Percentiles rank a stretch among this genome's conserved stretches.
Conservation (phyloP, 2,113 vertebrate genomes). For the Eidolon helvum region DNA sequence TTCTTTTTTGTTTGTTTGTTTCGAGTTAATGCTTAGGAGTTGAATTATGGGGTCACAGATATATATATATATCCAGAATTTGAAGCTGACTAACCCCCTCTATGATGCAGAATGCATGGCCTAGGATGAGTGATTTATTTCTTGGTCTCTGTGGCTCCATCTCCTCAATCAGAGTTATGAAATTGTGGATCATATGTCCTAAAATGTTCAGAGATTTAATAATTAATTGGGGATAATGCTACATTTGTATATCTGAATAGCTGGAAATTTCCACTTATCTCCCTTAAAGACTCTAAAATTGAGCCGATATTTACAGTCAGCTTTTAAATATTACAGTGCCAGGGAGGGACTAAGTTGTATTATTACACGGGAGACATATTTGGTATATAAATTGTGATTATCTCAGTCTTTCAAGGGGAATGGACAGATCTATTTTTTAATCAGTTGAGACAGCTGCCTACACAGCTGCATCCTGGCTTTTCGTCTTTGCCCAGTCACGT, state of each 20-base stretch:
- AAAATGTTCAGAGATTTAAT: conserved; percentile 7
- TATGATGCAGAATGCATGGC: background rate
- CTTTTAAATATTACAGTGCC: conserved; percentile 17
- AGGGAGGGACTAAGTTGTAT: background rate
- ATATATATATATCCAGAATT: background rate
- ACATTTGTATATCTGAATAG: background rate
- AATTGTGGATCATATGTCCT: background rate
- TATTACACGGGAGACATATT: conserved; percentile 34
- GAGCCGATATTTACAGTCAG: background rate
- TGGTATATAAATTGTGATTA: conserved; percentile 65
- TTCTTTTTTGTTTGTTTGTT: background rate
- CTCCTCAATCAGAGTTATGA: background rate
- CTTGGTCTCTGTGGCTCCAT: background rate
- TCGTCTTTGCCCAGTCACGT: conserved; percentile 69
- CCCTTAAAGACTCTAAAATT: background rate
- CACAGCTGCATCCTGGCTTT: conserved; percentile 63
- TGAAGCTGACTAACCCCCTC: background rate
- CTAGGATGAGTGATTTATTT: background rate
- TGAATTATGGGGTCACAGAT: background rate
- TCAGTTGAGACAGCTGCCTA: conserved; percentile 74
- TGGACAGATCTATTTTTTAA: conserved; percentile 75
- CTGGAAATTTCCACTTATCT: background rate
- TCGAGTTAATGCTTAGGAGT: background rate
- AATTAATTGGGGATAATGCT: background rate
- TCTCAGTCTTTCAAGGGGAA: conserved; percentile 50